phyloP scores from a whole-genome alignment of 1,140 invertebrate species.

The Frieseomelitta varia region DNA sequence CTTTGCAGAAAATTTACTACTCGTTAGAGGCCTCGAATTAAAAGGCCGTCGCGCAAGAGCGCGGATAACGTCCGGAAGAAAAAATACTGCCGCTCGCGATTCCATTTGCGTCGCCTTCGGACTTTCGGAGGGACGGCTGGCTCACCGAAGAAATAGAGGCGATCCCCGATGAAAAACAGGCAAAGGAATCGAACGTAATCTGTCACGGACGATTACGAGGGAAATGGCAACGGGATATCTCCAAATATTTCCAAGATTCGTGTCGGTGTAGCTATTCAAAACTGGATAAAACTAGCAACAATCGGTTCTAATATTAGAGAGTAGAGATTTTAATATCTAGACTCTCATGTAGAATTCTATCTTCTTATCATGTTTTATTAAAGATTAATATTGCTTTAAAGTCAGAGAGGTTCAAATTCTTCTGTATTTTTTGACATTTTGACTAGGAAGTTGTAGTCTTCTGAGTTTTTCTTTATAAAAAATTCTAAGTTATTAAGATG shows the following conservation, averaged over 20 bases:
- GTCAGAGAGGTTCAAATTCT: background rate
- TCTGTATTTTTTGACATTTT: background rate
- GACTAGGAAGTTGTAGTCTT: background rate
- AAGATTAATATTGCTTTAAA: background rate
- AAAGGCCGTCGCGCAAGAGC: conserved; percentile 38
- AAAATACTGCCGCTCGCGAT: conserved; percentile 52
- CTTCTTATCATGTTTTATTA: background rate
- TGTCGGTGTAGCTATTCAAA: background rate
- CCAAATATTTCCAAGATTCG: background rate
- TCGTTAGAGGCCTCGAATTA: conserved; percentile 64
- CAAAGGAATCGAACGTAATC: background rate
- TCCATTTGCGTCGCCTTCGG: conserved; percentile 46
- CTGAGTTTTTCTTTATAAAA: background rate
- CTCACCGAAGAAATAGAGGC: conserved; percentile 12
- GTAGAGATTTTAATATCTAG: background rate
- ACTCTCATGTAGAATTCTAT: background rate
- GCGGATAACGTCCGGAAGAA: conserved; percentile 48
- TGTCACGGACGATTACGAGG: background rate
- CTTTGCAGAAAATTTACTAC: conserved; percentile 65
- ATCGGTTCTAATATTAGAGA: no score
- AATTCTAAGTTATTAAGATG: background rate
- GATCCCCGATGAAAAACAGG: conserved; percentile 14
- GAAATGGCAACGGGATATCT: background rate
- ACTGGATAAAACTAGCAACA: background rate
- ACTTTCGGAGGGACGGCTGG: conserved; percentile 8